Evolutionary conservation across 2,113 vertebrate species (phyloP), one percentile per base, ranked within the genome.

Genomic region (Ophiodon elongatus): DNA sequence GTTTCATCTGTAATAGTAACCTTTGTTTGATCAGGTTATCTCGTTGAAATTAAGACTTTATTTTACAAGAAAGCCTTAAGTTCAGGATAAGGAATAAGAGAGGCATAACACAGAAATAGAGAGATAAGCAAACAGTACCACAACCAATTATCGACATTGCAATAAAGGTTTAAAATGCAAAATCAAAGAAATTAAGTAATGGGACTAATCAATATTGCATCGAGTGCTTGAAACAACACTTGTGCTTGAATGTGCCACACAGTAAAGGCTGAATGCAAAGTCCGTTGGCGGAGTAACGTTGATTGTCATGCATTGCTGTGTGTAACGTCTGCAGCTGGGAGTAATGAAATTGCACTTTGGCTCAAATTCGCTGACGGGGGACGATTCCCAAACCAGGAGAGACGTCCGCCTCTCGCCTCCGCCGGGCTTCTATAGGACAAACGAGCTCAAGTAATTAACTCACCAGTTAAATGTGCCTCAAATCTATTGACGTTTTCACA

Each of bases 281-380:
- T 63, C 29, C 0, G 21, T 56, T 54, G 37, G 8, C 70, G 27
- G 80, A 85, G 9, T 86, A 72, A 89, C 75, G 62, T 52, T 85
- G 79, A 89, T 80, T 72, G 62, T 73, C 85, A 84, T 89, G 71
- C 63, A 57, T 68, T 71, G 52, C 41, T 9, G 57, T 67, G 56
- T 71, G 67, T 62, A 80, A 84, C 85, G 71, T 83, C 39, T 75
- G 71, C 33, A 85, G 73, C 68, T 69, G n/a, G 8, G 27, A 72
- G 41, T 91, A 88, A 92, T 90, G 82, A 92, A 92, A 89, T 72
- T 82, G 73, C 9, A 0, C 27, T 78, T 67, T 60, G 54, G 74
- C 57, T 81, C 64, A 82, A 92, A 91, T 71, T 90, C 14, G 90
- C 91, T 92, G 88, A 93, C 64, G 1, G 57, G 66, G 76, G 76